Conservation (phyloP, 2,888 invertebrate genomes). For the Dione juno region DNA sequence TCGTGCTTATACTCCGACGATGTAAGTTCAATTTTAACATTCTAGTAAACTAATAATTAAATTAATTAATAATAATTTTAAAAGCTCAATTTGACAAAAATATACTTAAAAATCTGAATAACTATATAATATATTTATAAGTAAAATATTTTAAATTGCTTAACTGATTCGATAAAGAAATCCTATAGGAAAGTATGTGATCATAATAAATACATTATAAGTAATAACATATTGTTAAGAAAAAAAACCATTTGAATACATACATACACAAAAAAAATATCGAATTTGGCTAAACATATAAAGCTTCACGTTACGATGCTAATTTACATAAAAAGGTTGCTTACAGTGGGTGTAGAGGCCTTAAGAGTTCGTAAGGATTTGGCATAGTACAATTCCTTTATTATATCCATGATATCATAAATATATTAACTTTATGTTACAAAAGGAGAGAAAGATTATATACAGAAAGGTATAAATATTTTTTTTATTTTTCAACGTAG, state of each 20-base stretch:
- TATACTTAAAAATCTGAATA: no score
- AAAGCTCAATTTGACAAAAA: no score
- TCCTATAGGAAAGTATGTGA: not conserved
- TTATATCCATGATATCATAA: not conserved
- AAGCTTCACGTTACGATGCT: no score
- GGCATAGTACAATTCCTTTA: not conserved
- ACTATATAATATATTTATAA: no score
- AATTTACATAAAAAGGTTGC: constrained; percentile 16
- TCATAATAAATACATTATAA: not conserved
- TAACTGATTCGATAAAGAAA: no score
- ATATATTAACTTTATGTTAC: not conserved
- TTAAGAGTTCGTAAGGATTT: not conserved
- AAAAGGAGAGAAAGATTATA: not conserved
- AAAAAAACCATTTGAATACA: not conserved
- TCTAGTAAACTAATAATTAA: no score
- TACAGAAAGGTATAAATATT: not conserved
- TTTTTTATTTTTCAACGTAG: no score
- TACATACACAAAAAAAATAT: not conserved
- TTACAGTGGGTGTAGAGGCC: constrained; percentile 1
- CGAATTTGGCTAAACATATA: not conserved
- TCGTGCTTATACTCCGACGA: no score
- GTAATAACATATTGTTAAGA: not conserved
- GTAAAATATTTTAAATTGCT: no score
- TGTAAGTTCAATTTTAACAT: no score
- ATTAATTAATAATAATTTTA: no score